Conservation (phyloP, 2,797 vertebrate species). For the Silurus aristotelis region DNA sequence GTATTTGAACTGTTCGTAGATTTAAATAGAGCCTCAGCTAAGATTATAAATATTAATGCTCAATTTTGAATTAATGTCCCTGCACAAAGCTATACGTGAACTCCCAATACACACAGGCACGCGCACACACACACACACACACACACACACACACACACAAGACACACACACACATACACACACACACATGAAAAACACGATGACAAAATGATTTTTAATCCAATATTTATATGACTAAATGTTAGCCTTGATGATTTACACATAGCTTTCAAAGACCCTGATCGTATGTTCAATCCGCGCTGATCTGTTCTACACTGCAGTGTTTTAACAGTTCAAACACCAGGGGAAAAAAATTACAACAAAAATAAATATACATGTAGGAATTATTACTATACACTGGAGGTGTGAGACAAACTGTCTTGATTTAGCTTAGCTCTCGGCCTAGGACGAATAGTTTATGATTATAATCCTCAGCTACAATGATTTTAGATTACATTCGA, state of each 20-base stretch:
- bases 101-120: neutral
- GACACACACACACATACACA: constrained; percentile 5
- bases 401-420: neutral
- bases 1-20: neutral
- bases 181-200: neutral
- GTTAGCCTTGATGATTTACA: constrained; percentile 21
- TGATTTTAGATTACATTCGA: neutral
- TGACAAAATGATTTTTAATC: constrained; percentile 22
- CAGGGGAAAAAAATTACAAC: neutral
- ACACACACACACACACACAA: constrained; percentile 10
- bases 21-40: constrained; percentile 2
- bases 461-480: neutral
- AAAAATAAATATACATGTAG: neutral
- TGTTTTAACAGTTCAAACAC: neutral
- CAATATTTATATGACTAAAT: constrained; percentile 27
- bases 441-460: constrained; percentile 8
- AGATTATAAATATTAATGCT: constrained; percentile 43
- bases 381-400: neutral
- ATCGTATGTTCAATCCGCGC: neutral
- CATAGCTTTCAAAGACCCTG: neutral
- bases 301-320: neutral
- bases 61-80: constrained; percentile 48
- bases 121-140: constrained; percentile 14
- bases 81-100: constrained; percentile 43
- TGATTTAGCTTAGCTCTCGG: constrained; percentile 23